These are phyloP conservation scores for Drosophila simulans DNA, from an alignment of 1,140 invertebrate species.

Conservation along the genomic window DNA sequence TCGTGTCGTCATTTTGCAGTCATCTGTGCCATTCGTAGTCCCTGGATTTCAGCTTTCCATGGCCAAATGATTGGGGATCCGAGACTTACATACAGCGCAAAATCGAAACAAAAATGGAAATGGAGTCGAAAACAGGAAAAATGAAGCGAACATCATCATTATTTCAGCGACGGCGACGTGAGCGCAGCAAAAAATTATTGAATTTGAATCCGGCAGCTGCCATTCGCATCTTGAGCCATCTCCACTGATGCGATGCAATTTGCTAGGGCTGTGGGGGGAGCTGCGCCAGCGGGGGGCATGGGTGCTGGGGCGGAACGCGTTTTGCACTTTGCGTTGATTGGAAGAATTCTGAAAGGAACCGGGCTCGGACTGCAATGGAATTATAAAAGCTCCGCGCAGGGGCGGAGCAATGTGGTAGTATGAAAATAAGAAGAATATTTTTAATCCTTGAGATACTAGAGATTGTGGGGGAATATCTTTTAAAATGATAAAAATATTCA, in stretches of 20 bases:
- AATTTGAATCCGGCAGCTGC: conserved; percentile 64
- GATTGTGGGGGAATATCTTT: not conserved
- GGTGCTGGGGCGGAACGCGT: conserved; percentile 36
- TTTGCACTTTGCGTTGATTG: conserved; percentile 56
- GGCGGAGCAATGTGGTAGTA: conserved; percentile 15
- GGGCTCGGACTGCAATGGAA: conserved; percentile 15
- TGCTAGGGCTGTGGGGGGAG: not conserved
- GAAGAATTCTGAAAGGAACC: conserved; percentile 34
- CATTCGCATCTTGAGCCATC: conserved; percentile 38
- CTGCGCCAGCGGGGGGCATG: not conserved
- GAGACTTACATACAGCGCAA: conserved; percentile 9
- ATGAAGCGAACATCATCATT: conserved; percentile 54
- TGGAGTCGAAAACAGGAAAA: conserved; percentile 42
- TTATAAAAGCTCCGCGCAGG: conserved; percentile 30
- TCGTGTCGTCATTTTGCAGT: conserved; percentile 34
- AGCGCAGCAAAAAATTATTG: conserved; percentile 57
- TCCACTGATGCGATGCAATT: conserved; percentile 4
- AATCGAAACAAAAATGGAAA: conserved; percentile 51
- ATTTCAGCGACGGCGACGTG: conserved; percentile 33
- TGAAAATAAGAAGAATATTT: not conserved
- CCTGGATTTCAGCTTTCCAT: not conserved
- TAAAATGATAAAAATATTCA: too few species aligned
- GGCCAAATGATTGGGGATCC: not conserved
- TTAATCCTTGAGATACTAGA: not conserved
- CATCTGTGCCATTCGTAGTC: conserved; percentile 23